Percentiles rank a stretch among this genome's conserved stretches.
phyloP scores from a whole-genome alignment of 2,888 invertebrate species.

The Philhelius pedissequus region DNA sequence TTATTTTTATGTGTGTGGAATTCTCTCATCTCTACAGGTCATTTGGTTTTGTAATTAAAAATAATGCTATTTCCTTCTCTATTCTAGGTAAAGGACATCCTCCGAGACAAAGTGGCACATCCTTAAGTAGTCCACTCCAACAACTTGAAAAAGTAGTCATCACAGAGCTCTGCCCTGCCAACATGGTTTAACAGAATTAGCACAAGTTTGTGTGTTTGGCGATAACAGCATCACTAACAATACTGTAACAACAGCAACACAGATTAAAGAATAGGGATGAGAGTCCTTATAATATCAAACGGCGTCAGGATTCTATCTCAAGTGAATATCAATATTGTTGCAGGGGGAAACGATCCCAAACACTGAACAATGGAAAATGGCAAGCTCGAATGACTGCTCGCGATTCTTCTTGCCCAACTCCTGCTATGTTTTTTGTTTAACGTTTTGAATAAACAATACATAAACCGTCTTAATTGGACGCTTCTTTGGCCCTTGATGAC shows the following conservation, averaged over 20 bases:
- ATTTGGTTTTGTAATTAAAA: conserved; percentile 53
- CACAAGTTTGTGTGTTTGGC: conserved; percentile 9
- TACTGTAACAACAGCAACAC: neutral
- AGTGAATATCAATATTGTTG: conserved; percentile 38
- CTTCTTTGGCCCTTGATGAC: conserved; percentile 8
- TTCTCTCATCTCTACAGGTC: conserved; percentile 13
- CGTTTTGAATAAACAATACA: conserved; percentile 48
- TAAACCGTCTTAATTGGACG: neutral
- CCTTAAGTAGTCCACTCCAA: neutral
- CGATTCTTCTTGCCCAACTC: neutral
- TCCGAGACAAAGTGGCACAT: conserved; percentile 12
- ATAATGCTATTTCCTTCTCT: conserved; percentile 24
- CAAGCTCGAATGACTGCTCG: conserved; percentile 20
- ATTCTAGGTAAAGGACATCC: conserved; percentile 31
- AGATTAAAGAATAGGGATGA: conserved; percentile 2
- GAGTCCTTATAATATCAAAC: neutral
- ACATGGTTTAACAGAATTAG: conserved; percentile 19
- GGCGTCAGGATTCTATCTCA: conserved; percentile 10
- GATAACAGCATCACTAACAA: conserved; percentile 4
- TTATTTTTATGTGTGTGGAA: neutral
- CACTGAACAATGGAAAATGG: conserved; percentile 21
- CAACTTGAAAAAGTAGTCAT: conserved; percentile 21
- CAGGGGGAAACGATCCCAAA: neutral
- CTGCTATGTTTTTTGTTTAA: conserved; percentile 16
- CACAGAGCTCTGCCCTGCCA: conserved; percentile 1